These are phyloP conservation scores for Drosophila kikkawai DNA, from an alignment of 1,140 invertebrate species.

Conservation along the genomic window DNA sequence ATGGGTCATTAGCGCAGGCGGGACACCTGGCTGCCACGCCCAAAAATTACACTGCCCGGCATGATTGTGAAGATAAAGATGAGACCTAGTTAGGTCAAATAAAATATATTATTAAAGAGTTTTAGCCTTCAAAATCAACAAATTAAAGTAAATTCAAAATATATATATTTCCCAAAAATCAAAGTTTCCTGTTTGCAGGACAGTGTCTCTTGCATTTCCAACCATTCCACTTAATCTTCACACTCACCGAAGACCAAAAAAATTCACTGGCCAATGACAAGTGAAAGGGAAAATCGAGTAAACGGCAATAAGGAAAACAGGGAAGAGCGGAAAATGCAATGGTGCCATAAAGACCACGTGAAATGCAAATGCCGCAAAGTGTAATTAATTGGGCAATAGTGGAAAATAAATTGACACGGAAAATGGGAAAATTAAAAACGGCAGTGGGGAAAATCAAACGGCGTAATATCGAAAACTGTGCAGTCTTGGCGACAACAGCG, in stretches of 20 bases:
- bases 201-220: slow-evolving; percentile 42
- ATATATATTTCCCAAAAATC: neutral
- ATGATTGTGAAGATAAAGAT: neutral
- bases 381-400: slow-evolving; percentile 65
- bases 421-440: slow-evolving; percentile 31
- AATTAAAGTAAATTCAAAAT: neutral
- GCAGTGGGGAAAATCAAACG: slow-evolving; percentile 15
- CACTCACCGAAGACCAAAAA: slow-evolving; percentile 31
- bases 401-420: slow-evolving; percentile 34
- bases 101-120: neutral
- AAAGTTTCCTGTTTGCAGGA: neutral
- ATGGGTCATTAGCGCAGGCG: slow-evolving; percentile 67
- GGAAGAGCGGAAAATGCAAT: slow-evolving; percentile 7
- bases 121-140: neutral
- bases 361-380: slow-evolving; percentile 33
- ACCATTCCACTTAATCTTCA: slow-evolving; percentile 55
- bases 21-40: slow-evolving; percentile 42
- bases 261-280: slow-evolving; percentile 11
- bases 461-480: slow-evolving; percentile 1
- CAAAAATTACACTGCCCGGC: slow-evolving; percentile 41
- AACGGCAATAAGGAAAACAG: slow-evolving; percentile 9
- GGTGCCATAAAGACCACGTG: slow-evolving; percentile 1
- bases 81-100: neutral
- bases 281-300: slow-evolving; percentile 2
- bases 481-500: slow-evolving; percentile 30